Conservation (phyloP, 92 coral and sea anemone species). For the Palythoa heliodiscus region DNA sequence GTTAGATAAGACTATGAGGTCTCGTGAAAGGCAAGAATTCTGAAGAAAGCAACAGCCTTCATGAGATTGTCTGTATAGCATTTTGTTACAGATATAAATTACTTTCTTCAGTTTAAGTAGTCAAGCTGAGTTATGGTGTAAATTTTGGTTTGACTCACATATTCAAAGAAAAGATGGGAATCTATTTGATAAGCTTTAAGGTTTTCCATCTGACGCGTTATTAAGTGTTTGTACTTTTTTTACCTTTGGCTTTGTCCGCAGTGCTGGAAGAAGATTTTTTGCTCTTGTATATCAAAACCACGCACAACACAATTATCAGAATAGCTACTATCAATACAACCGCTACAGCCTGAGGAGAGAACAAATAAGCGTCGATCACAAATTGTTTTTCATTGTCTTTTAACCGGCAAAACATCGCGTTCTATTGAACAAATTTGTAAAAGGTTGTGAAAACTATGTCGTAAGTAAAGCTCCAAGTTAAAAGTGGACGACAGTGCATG, state of each 20-base stretch:
- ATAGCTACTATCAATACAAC: not conserved
- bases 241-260: not conserved
- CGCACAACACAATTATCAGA: constrained; percentile 24
- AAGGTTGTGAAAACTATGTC: no score
- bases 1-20: no score
- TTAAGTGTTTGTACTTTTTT: not conserved
- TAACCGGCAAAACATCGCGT: not conserved
- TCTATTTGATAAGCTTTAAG: not conserved
- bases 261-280: constrained; percentile 5
- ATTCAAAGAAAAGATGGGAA: not conserved
- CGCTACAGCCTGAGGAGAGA: not conserved
- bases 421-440: no score
- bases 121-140: no score
- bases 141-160: no score
- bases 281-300: not conserved
- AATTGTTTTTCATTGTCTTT: no score
- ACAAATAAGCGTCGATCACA: not conserved
- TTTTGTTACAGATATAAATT: no score
- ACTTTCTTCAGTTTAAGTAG: no score
- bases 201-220: not conserved
- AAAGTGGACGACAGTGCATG: not conserved
- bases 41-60: no score
- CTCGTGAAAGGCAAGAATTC: no score
- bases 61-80: no score
- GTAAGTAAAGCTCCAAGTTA: not conserved